Percentiles rank a stretch among this genome's conserved stretches.
These are phyloP conservation scores for Drosophila setosimentum DNA, from an alignment of 2,888 invertebrate species.

Conservation along the genomic window DNA sequence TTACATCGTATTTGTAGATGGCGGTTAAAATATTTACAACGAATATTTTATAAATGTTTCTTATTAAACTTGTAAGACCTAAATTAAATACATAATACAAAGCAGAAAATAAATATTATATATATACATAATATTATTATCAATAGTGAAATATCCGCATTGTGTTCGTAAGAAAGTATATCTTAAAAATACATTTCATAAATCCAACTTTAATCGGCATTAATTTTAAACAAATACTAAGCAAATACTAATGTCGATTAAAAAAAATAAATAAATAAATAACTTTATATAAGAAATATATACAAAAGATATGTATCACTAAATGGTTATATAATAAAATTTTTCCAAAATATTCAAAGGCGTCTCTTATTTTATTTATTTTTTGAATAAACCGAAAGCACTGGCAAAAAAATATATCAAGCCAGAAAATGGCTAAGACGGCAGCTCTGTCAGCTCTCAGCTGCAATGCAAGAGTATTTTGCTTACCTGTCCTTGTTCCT, in stretches of 20 bases:
- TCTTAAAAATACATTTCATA: constrained; percentile 60
- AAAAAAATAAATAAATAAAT: constrained; percentile 25
- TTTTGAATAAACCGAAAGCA: neutral
- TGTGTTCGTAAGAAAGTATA: constrained; percentile 70
- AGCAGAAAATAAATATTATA: neutral
- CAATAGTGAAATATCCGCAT: constrained; percentile 68
- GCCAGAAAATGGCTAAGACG: neutral
- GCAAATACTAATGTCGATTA: constrained; percentile 46
- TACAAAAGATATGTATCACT: constrained; percentile 56
- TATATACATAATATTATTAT: constrained; percentile 16
- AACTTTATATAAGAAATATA: constrained; percentile 51
- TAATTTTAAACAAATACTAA: constrained; percentile 48
- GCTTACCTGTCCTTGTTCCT: neutral
- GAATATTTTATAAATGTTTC: constrained; percentile 74
- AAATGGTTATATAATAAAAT: constrained; percentile 70
- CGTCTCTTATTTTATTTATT: neutral
- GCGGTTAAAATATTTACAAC: constrained; percentile 70
- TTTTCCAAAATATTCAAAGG: constrained; percentile 51
- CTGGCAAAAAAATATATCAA: neutral
- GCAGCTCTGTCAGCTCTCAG: too few species aligned
- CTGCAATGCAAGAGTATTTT: neutral
- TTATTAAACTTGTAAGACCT: constrained; percentile 40
- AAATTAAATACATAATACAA: constrained; percentile 32
- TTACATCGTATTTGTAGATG: constrained; percentile 59
- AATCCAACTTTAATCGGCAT: constrained; percentile 57